Evolutionary conservation across 2,113 vertebrate species (phyloP).

Genomic region (Procavia capensis): DNA sequence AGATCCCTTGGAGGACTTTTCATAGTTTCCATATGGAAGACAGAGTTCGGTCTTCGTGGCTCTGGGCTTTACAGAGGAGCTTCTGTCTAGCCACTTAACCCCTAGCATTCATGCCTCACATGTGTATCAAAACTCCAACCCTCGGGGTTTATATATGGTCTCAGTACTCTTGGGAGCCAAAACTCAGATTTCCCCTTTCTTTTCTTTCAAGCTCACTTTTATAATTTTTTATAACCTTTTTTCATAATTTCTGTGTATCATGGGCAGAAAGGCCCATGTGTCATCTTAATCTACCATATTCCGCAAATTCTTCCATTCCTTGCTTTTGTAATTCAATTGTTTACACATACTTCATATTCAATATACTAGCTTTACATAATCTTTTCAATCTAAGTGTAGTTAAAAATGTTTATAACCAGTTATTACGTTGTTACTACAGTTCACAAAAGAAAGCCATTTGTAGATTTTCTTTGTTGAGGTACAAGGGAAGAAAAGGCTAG

Average conservation of each 20-base stretch:
- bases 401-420: slow-evolving; percentile 1
- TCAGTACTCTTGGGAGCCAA: background rate
- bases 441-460: background rate
- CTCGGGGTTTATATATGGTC: background rate
- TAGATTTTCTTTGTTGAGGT: background rate
- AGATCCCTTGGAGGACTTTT: background rate
- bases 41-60: background rate
- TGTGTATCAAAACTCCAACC: background rate
- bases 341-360: background rate
- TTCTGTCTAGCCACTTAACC: background rate
- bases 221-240: background rate
- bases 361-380: background rate
- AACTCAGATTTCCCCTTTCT: background rate
- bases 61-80: background rate
- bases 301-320: background rate
- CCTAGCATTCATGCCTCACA: background rate
- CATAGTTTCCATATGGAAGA: background rate
- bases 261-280: background rate
- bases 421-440: slow-evolving; percentile 25
- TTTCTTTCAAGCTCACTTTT: background rate
- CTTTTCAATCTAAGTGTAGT: slow-evolving; percentile 2
- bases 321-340: background rate
- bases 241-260: background rate
- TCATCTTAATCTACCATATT: background rate
- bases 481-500: background rate